A percentile compares a stretch with the other conserved stretches of the same genome.
phyloP scores from a whole-genome alignment of 2,113 vertebrate species.

The Heterotilapia buettikoferi region DNA sequence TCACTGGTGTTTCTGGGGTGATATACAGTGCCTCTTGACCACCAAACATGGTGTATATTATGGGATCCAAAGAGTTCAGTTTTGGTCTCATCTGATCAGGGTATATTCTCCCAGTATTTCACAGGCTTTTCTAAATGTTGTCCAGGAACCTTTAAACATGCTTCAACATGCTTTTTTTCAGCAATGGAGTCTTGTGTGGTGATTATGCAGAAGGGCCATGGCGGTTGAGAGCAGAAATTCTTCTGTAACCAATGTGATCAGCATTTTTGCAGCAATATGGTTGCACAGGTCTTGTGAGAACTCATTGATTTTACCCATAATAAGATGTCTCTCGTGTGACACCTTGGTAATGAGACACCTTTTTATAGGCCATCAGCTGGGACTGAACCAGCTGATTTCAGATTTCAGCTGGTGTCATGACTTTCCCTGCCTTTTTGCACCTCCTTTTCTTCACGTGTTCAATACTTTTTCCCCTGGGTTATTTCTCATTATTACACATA shows the following conservation, averaged over 20 bases:
- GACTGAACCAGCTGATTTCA: neutral
- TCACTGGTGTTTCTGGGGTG: neutral
- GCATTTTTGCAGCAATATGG: neutral
- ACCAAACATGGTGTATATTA: neutral
- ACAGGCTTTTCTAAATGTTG: neutral
- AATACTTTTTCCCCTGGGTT: fast-evolving
- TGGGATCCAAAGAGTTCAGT: fast-evolving
- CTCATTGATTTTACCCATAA: neutral
- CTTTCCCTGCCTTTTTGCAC: neutral
- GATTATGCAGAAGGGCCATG: neutral
- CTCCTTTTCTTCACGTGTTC: fast-evolving
- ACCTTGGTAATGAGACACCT: neutral
- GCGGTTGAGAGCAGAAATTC: neutral
- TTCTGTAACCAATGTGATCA: neutral
- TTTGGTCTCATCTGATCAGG: neutral
- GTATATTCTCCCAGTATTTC: neutral
- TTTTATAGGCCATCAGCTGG: neutral
- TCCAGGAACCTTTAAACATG: neutral
- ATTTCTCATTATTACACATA: neutral
- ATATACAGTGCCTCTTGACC: neutral
- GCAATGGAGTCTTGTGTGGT: neutral
- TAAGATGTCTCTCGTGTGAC: fast-evolving
- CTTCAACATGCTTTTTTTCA: neutral
- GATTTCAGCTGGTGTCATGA: neutral
- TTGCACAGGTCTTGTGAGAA: neutral